Base-by-base conservation (phyloP, 2,113 vertebrate genomes). In the Phylloscopus trochilus region DNA sequence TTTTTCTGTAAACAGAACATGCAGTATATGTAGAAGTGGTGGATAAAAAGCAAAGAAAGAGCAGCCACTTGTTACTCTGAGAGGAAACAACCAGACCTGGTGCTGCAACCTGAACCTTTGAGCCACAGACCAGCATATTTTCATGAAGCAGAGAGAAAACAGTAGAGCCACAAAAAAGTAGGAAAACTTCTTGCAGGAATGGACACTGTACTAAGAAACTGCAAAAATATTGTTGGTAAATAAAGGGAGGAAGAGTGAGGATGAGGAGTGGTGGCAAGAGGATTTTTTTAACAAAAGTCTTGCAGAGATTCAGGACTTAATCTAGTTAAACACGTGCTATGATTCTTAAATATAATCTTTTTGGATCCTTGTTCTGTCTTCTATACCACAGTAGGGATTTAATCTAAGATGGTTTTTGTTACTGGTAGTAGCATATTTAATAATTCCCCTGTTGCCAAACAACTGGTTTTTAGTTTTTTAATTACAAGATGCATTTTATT, bases 71-170 rank as follows among this genome's bases (percentile, higher is more conserved):
- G 18, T 52, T 59, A n/a, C 15, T 26, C 8, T 17, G 49, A 76
- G 63, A 58, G 28, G 21, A 41, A 83, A 23, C 1, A 4, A 14
- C 53, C 0, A 0, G 21, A 18, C 17, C 43, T 74, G 52, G 49
- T 73, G 55, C 13, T 10, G 5, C 63, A 86, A 5, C 27, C 35
- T 15, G 18, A 78, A 58, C 52, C 33, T 62, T 74, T 4, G 6
- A 62, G 76, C 59, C 49, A 30, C 70, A 72, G 55, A 51, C 86
- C 56, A 75, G 28, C 33, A 2, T 83, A 6, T 90, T 89, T 33
- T 88, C 46, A 15, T 31, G 72, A 80, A 39, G 49, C 60, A 56
- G 16, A 66, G 56, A 76, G 35, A 63, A 85, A 91, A 58, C 39
- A 77, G 28, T 22, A 69, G 41, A 80, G 47, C 13, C 33, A 59